A percentile compares a stretch with the other conserved stretches of the same genome.
Conservation (phyloP, 2,113 vertebrate species). For the Oncorhynchus keta region DNA sequence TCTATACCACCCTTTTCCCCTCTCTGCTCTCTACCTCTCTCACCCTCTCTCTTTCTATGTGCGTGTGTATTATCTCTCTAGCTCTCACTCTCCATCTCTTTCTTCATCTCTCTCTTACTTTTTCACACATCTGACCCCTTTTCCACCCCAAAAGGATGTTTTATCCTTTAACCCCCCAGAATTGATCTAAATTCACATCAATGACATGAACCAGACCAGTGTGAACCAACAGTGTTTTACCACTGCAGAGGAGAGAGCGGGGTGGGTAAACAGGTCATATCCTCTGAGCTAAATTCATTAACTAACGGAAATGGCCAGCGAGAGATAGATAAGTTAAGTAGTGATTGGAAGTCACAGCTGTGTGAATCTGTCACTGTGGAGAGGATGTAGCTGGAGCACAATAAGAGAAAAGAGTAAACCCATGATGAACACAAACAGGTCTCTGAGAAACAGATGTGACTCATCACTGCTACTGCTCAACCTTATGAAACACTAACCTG, state of each 20-base stretch:
- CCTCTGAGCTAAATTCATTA: not conserved
- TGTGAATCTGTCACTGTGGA: too few species aligned
- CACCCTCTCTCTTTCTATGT: not conserved
- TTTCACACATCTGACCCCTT: not conserved
- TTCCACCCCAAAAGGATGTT: not conserved
- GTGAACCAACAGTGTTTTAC: too few species aligned
- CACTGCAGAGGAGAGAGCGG: not conserved
- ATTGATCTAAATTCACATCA: not conserved
- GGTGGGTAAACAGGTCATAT: not conserved
- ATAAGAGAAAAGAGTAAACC: too few species aligned
- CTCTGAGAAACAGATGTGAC: too few species aligned
- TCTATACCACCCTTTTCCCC: not conserved
- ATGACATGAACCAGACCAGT: too few species aligned
- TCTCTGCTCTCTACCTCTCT: not conserved
- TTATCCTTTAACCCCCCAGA: not conserved
- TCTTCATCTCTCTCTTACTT: not conserved
- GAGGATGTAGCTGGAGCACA: too few species aligned
- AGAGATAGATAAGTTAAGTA: not conserved
- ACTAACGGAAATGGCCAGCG: not conserved
- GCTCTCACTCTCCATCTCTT: not conserved
- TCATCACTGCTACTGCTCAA: too few species aligned
- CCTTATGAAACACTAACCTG: too few species aligned
- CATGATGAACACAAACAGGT: too few species aligned
- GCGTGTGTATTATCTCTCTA: not conserved
- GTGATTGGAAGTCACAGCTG: too few species aligned